phyloP scores from a whole-genome alignment of 2,113 vertebrate species.

The Pavo muticus region DNA sequence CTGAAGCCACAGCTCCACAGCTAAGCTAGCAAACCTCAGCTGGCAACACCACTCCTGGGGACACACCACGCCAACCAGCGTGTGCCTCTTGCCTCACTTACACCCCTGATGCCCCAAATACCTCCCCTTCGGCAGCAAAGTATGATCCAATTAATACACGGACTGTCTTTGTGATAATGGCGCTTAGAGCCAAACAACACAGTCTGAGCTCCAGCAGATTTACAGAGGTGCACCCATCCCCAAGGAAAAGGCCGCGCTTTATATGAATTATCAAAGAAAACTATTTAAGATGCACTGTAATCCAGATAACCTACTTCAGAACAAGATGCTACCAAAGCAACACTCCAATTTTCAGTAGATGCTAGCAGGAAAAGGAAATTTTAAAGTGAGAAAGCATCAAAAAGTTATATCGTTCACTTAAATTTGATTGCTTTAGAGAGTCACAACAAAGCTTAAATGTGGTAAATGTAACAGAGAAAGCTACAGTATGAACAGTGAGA shows the following conservation, averaged over 20 bases:
- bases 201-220: background rate
- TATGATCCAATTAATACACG: background rate
- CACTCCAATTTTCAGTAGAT: background rate
- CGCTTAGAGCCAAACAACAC: background rate
- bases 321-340: background rate
- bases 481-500: background rate
- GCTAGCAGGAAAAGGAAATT: background rate
- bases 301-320: background rate
- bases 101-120: background rate
- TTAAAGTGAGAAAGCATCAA: background rate
- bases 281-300: background rate
- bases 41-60: background rate
- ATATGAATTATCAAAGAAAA: background rate
- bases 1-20: background rate
- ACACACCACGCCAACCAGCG: background rate
- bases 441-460: background rate
- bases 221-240: background rate
- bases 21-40: background rate
- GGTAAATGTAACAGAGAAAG: background rate
- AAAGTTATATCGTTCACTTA: background rate
- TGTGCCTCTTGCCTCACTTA: background rate
- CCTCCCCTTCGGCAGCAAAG: background rate
- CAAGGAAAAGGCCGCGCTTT: background rate
- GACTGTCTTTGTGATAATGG: background rate
- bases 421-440: background rate